Evolutionary conservation across 2,797 vertebrate genomes (phyloP).

Genomic region (Triplophysa yarkandensis): DNA sequence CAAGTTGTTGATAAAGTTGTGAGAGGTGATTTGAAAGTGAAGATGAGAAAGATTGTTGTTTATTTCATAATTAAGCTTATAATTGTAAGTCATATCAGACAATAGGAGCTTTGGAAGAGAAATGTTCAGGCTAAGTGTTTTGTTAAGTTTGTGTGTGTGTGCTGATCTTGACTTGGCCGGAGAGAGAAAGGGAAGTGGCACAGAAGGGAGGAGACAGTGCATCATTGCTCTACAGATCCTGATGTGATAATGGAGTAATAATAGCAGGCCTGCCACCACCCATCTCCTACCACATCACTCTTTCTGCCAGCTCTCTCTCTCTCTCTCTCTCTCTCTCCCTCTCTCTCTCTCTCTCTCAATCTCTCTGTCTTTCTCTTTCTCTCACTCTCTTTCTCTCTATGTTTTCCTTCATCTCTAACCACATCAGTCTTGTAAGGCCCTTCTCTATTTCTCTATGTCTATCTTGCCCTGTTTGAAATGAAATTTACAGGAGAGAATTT

Average conservation of each 20-base stretch:
- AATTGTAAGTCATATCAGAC: slow-evolving; percentile 34
- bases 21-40: slow-evolving; percentile 53
- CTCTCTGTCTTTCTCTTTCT: slow-evolving; percentile 43
- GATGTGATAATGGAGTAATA: slow-evolving; percentile 89
- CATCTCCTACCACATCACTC: slow-evolving; percentile 64
- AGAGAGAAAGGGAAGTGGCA: slow-evolving; percentile 75
- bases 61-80: slow-evolving; percentile 14
- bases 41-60: slow-evolving; percentile 5
- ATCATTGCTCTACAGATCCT: slow-evolving; percentile 84
- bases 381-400: slow-evolving; percentile 42
- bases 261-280: slow-evolving; percentile 82
- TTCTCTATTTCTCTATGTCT: background rate
- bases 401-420: slow-evolving; percentile 58
- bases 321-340: slow-evolving; percentile 18
- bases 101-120: slow-evolving; percentile 8
- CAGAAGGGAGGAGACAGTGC: slow-evolving; percentile 75
- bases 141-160: slow-evolving; percentile 2
- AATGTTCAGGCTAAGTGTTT: slow-evolving; percentile 21
- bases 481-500: slow-evolving; percentile 16
- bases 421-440: slow-evolving; percentile 14
- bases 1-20: slow-evolving; percentile 59
- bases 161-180: slow-evolving; percentile 57
- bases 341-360: slow-evolving; percentile 8
- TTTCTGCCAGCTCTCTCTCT: slow-evolving; percentile 39
- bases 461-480: background rate